These are phyloP conservation scores for Choloepus didactylus DNA, from an alignment of 2,797 vertebrate species.

Conservation along the genomic window DNA sequence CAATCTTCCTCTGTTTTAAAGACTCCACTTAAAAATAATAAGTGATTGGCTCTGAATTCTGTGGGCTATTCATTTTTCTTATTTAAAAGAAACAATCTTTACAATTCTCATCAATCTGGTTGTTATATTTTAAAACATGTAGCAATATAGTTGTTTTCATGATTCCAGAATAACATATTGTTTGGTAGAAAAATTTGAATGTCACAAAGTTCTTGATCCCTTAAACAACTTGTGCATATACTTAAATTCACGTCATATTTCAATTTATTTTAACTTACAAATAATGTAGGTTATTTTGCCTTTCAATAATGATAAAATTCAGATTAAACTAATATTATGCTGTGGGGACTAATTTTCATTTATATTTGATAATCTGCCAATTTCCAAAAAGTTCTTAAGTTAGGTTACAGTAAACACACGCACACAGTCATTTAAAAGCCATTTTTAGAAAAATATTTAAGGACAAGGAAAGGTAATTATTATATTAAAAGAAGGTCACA, in stretches of 20 bases:
- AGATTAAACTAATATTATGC: conserved; percentile 23
- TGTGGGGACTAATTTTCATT: background rate
- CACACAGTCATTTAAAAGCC: conserved; percentile 13
- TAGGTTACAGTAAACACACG: conserved; percentile 22
- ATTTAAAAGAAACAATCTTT: conserved; percentile 11
- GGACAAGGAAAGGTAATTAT: background rate
- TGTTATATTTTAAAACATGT: conserved; percentile 8
- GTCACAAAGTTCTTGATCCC: conserved; percentile 1
- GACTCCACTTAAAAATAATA: background rate
- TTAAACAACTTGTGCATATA: background rate
- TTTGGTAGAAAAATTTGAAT: conserved; percentile 37
- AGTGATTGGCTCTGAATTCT: background rate
- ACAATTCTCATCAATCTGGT: background rate
- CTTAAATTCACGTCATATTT: conserved; percentile 39
- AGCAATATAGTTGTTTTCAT: background rate
- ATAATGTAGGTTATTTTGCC: conserved; percentile 42
- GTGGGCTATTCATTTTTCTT: conserved; percentile 52
- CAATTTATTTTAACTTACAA: background rate
- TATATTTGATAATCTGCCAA: conserved; percentile 12
- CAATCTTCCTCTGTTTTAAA: conserved; percentile 24
- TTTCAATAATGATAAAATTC: conserved; percentile 45
- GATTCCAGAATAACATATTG: background rate
- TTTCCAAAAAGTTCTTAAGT: conserved; percentile 17
- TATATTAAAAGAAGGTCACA: background rate
- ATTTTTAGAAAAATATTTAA: too few relatives aligned